These are phyloP conservation scores for Xanthorhoe designata DNA, from an alignment of 2,888 invertebrate species.

Conservation along the genomic window DNA sequence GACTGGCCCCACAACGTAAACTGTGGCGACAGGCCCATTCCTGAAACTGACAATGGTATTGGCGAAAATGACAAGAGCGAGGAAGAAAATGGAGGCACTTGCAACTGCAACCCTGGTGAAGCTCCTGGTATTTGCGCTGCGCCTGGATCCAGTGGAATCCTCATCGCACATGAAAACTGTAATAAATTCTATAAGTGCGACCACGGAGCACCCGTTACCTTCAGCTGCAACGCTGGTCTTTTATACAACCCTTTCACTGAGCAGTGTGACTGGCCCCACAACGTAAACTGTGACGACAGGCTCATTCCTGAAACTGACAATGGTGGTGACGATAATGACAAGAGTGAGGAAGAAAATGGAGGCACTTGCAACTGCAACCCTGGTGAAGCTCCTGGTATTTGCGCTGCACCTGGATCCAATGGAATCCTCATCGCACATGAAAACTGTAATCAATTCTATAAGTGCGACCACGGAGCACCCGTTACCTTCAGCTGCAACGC, in stretches of 20 bases:
- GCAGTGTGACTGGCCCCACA: constrained; percentile 54
- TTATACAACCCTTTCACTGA: constrained; percentile 49
- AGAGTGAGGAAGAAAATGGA: constrained; percentile 37
- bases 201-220: constrained; percentile 43
- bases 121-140: constrained; percentile 48
- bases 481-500: constrained; percentile 32
- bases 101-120: constrained; percentile 52
- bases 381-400: constrained; percentile 49
- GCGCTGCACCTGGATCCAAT: constrained; percentile 45
- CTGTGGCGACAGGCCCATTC: constrained; percentile 1
- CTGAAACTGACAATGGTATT: constrained; percentile 6
- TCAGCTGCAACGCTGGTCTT: constrained; percentile 44
- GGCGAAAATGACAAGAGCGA: constrained; percentile 7
- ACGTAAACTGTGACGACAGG: constrained; percentile 53
- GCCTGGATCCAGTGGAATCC: constrained; percentile 47
- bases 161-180: constrained; percentile 56
- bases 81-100: constrained; percentile 19
- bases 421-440: constrained; percentile 51
- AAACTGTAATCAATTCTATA: constrained; percentile 54
- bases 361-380: constrained; percentile 35
- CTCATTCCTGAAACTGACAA: not conserved
- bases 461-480: constrained; percentile 45
- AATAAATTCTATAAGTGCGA: constrained; percentile 57
- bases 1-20: constrained; percentile 57
- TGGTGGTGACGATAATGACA: too few species aligned